Evolutionary conservation across 2,797 vertebrate genomes (phyloP).

Genomic region (Salarias fasciatus): DNA sequence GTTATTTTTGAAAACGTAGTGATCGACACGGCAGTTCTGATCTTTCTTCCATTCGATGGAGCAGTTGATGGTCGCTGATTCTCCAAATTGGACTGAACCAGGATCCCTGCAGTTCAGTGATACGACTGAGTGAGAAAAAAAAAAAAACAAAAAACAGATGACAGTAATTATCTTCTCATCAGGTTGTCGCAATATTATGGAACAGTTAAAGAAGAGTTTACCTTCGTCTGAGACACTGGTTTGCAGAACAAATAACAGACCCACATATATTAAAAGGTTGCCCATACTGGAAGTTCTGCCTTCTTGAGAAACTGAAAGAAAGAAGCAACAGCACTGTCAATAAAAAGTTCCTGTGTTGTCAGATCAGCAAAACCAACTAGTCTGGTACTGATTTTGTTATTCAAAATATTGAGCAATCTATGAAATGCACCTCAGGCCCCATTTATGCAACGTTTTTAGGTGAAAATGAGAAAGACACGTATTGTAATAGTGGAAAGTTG

Average conservation of each 20-base stretch:
- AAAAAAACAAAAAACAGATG: fast-evolving
- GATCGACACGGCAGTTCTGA: fast-evolving
- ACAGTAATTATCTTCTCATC: too few species aligned
- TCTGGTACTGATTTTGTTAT: too few species aligned
- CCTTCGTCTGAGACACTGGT: neutral
- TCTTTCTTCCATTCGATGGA: fast-evolving
- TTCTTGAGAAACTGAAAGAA: neutral
- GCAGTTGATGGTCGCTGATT: neutral
- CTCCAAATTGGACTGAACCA: fast-evolving
- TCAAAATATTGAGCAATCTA: too few species aligned
- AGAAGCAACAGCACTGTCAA: too few species aligned
- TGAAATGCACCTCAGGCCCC: too few species aligned
- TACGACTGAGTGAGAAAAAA: neutral
- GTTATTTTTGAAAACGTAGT: too few species aligned
- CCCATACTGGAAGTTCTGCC: constrained; percentile 23
- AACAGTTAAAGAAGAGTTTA: neutral
- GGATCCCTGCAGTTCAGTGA: neutral
- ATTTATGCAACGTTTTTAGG: too few species aligned
- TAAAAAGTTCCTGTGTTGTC: too few species aligned
- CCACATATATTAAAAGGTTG: neutral
- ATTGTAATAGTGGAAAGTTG: too few species aligned
- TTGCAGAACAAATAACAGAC: constrained; percentile 19
- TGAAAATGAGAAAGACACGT: too few species aligned
- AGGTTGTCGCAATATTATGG: too few species aligned
- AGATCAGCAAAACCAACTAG: too few species aligned